Conservation (phyloP, 2,888 invertebrate genomes). For the Drosophila paucipuncta region DNA sequence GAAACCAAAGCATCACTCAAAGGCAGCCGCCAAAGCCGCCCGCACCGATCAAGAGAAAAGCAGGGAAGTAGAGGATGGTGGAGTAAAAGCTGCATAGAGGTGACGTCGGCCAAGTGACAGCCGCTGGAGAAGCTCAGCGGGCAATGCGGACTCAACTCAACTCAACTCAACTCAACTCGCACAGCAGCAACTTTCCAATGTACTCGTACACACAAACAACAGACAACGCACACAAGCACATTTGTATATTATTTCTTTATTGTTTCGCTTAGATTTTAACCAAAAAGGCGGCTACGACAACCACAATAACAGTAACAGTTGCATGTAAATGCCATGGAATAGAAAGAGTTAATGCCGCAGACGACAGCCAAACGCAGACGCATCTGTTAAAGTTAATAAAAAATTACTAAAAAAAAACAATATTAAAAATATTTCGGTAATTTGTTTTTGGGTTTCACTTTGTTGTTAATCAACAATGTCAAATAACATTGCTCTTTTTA, state of each 20-base stretch:
- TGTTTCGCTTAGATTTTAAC: conserved; percentile 61
- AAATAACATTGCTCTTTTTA: neutral
- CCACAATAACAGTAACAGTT: conserved; percentile 45
- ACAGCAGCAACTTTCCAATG: conserved; percentile 75
- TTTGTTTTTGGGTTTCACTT: neutral
- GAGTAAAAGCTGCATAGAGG: conserved; percentile 33
- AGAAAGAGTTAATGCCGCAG: conserved; percentile 23
- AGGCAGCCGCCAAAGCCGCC: conserved; percentile 75
- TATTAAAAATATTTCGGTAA: neutral
- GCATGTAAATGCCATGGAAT: conserved; percentile 49
- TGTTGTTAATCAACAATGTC: neutral
- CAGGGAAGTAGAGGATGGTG: neutral
- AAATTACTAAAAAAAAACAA: neutral
- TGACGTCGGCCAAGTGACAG: conserved; percentile 65
- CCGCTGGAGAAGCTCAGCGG: conserved; percentile 63
- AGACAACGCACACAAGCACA: conserved; percentile 23
- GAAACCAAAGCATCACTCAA: conserved; percentile 81
- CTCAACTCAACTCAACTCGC: conserved; percentile 6
- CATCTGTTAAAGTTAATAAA: neutral
- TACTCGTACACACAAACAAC: conserved; percentile 50
- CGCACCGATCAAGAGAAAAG: conserved; percentile 56
- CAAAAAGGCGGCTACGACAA: conserved; percentile 21
- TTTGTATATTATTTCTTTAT: conserved; percentile 73
- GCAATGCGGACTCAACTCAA: conserved; percentile 48
- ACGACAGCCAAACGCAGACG: neutral